Evolutionary conservation across 2,888 invertebrate genomes (phyloP).

Genomic region (Petrolisthes manimaculis): DNA sequence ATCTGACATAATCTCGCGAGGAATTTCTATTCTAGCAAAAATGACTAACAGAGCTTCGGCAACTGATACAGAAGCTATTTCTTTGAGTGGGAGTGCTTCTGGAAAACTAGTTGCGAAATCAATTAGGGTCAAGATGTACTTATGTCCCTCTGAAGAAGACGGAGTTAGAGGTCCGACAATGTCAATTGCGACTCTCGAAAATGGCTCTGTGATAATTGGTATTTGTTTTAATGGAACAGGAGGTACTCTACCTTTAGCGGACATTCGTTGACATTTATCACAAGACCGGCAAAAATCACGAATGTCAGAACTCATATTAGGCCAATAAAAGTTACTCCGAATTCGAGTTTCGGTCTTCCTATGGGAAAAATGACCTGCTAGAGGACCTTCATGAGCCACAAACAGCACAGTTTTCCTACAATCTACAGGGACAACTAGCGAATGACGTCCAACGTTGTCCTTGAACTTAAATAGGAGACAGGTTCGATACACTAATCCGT

Average conservation of each 20-base stretch:
- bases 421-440: background rate
- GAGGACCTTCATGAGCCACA: constrained; percentile 19
- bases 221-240: background rate
- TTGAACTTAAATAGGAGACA: background rate
- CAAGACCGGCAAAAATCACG: constrained; percentile 7
- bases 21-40: too few species aligned
- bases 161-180: constrained; percentile 24
- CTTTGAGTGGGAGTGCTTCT: constrained; percentile 27
- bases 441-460: background rate
- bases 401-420: background rate
- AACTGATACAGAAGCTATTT: too few species aligned
- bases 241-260: constrained; percentile 13
- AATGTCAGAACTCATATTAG: constrained; percentile 5
- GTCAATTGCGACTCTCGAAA: constrained; percentile 27
- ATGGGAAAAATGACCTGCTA: too few species aligned
- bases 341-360: constrained; percentile 12
- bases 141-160: background rate
- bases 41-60: too few species aligned
- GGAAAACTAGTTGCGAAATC: constrained; percentile 18
- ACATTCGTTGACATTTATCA: constrained; percentile 28
- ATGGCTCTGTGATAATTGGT: constrained; percentile 21
- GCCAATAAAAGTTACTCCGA: constrained; percentile 10
- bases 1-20: too few species aligned
- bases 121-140: constrained; percentile 25
- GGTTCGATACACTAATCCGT: background rate